Evolutionary conservation across 2,888 invertebrate species (phyloP).

Genomic region (Diachrysia chrysitis): DNA sequence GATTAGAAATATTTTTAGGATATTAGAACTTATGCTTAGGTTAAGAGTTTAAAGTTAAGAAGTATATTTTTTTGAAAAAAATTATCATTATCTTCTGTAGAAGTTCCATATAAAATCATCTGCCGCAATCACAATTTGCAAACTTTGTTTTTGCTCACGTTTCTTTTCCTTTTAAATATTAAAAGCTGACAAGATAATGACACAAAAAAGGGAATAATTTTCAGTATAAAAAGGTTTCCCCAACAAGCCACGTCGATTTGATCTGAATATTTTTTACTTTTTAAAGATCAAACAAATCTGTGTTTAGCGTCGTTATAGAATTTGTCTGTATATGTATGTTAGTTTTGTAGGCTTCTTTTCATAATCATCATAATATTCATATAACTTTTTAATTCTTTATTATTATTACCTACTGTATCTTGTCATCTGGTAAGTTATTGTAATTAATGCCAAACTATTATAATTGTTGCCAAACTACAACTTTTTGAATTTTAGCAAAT

Average conservation of each 20-base stretch:
- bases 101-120: background rate
- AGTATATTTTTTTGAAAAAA: background rate
- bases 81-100: background rate
- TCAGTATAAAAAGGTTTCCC: slow-evolving; percentile 22
- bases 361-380: no score
- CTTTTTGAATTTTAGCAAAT: no score
- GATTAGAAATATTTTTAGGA: background rate
- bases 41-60: background rate
- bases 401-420: no score
- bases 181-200: slow-evolving; percentile 37
- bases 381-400: no score
- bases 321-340: background rate
- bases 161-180: slow-evolving; percentile 35
- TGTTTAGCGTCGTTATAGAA: slow-evolving; percentile 11
- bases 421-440: no score
- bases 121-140: slow-evolving; percentile 18
- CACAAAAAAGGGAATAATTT: slow-evolving; percentile 20
- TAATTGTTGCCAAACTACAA: no score
- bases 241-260: slow-evolving; percentile 20
- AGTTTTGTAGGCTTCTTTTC: background rate
- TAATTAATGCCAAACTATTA: no score
- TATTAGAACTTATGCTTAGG: background rate
- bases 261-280: slow-evolving; percentile 9
- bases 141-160: slow-evolving; percentile 32
- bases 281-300: background rate